Base-by-base conservation (phyloP, 2,888 invertebrate species). In the Drosophila niveifrons region DNA sequence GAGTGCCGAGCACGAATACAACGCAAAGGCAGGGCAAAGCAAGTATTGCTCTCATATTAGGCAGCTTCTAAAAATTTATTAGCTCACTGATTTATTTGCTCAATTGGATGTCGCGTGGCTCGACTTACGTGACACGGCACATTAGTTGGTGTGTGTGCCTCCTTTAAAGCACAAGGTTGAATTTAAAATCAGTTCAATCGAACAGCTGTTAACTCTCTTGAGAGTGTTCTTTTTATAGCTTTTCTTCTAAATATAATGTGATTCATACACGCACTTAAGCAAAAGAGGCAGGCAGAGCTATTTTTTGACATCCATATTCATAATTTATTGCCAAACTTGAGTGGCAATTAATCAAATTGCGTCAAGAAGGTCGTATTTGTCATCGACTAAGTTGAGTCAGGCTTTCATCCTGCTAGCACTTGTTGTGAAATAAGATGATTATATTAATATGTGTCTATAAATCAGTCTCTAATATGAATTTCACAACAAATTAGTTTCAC, bases 71-170 rank as follows among this genome's bases (percentile, higher is more conserved):
- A 65, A 83, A 78, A 83, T 83, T 67, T 75, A 83, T 80, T 83
- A 80, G 80, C 81, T 58, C 53, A 47, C 66, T 71, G 75, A 82
- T 80, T 86, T 82, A 78, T 83, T 83, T 80, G 66, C 83, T 71
- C 72, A 75, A 75, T 78, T 86, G 78, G 66, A 67, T 66, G 73
- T 67, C 56, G 59, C 29, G 29, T 29, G 6, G 6, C 11, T 34
- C 39, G 53, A 41, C 41, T 46, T 57, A 53, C 74, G 48, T 67
- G 15, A 57, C 28, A 18, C 17, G 34, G 1, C 17, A 31, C n/a
- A 31, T 56, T 23, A 23, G 23, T 4, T 23, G 23, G 23, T 23
- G 23, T 43, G 23, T 23, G 23, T 43, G 43, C 9, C 8, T 11
- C 10, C 18, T 39, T 46, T 34, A 11, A 23, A 41, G 10, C 23